Evolutionary conservation across 2,113 vertebrate species (phyloP).

Genomic region (Onychostruthus taczanowskii): DNA sequence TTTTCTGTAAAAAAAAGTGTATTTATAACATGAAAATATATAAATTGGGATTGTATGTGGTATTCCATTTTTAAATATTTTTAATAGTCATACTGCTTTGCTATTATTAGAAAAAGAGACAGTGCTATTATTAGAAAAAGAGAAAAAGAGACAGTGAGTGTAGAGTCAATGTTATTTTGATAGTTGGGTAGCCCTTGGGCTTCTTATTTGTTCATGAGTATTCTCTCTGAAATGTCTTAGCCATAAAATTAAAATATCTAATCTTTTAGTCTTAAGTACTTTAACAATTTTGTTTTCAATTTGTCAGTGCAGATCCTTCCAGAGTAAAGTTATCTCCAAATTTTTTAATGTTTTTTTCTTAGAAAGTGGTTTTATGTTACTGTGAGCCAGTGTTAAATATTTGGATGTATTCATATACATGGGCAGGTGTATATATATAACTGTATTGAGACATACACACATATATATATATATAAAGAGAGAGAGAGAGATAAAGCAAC

Average conservation of each 20-base stretch:
- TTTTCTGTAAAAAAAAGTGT: background rate
- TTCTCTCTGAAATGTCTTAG: background rate
- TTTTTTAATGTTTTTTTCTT: background rate
- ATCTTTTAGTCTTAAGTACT: background rate
- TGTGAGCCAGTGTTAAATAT: background rate
- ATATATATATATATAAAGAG: no score
- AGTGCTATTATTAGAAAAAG: background rate
- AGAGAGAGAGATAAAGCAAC: background rate
- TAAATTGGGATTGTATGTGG: background rate
- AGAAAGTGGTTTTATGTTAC: background rate
- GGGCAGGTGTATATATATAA: accelerated
- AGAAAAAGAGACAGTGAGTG: background rate
- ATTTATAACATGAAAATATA: background rate
- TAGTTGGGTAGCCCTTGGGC: background rate
- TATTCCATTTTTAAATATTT: background rate
- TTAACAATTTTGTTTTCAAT: background rate
- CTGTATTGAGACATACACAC: no score
- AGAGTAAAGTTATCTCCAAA: background rate
- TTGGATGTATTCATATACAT: background rate
- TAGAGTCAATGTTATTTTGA: background rate
- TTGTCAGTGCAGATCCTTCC: background rate
- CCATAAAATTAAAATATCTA: background rate
- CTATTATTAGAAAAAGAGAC: background rate
- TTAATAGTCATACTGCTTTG: background rate
- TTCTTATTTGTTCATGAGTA: background rate